A percentile compares a stretch with the other conserved stretches of the same genome.
phyloP scores from a whole-genome alignment of 2,113 vertebrate species.

The Acanthisitta chloris region DNA sequence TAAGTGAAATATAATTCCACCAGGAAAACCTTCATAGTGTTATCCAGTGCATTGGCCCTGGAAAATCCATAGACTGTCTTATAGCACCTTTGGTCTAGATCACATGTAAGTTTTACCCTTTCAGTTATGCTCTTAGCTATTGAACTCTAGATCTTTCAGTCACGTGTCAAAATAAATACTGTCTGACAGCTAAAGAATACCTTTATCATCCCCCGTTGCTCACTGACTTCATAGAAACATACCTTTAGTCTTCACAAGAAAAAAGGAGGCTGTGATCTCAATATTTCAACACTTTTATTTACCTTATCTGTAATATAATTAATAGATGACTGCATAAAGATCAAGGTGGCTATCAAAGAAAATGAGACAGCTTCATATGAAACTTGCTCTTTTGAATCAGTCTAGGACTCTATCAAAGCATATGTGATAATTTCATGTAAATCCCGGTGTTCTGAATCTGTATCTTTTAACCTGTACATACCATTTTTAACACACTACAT shows the following conservation, averaged over 20 bases:
- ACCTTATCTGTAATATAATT: constrained; percentile 82
- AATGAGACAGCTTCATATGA: constrained; percentile 68
- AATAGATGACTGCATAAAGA: constrained; percentile 77
- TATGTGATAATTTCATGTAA: constrained; percentile 80
- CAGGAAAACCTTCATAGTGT: background rate
- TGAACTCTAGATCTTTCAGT: constrained; percentile 60
- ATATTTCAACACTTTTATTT: constrained; percentile 76
- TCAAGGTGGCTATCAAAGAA: constrained; percentile 79
- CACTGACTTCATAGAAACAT: constrained; percentile 68
- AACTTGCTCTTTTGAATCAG: constrained; percentile 75
- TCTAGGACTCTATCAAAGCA: constrained; percentile 78
- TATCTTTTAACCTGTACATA: constrained; percentile 75
- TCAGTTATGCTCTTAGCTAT: constrained; percentile 5
- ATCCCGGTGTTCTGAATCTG: constrained; percentile 73
- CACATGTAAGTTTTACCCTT: background rate
- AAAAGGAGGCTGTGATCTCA: constrained; percentile 77
- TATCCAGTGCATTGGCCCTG: background rate
- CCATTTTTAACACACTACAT: constrained; percentile 70
- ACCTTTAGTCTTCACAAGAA: constrained; percentile 74
- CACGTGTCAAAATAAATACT: constrained; percentile 66
- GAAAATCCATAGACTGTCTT: background rate
- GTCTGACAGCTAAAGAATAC: constrained; percentile 40
- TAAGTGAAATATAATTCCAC: background rate
- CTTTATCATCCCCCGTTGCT: constrained; percentile 54
- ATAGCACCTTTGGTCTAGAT: background rate